These are phyloP conservation scores for Muntiacus reevesi DNA, from an alignment of 2,113 vertebrate species.

Conservation along the genomic window DNA sequence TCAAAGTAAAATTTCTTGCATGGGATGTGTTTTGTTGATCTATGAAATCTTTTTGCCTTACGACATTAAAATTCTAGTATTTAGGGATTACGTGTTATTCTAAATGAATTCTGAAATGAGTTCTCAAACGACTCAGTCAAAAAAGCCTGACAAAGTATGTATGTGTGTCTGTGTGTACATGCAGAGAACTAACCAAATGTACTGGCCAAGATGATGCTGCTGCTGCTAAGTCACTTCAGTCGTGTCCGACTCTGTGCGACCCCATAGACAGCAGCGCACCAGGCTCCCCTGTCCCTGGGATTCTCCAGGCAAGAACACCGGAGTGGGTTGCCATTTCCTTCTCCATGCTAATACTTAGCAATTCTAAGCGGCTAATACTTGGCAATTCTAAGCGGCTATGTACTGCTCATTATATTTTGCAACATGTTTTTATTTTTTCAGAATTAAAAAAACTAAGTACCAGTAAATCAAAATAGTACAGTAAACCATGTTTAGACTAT, in stretches of 20 bases:
- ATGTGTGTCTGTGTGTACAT: rapidly evolving
- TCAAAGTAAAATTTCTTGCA: not conserved
- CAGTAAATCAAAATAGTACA: not conserved
- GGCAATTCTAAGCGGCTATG: not conserved
- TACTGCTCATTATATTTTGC: not conserved
- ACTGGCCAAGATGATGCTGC: not conserved
- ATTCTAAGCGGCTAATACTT: not conserved
- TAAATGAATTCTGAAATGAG: not conserved
- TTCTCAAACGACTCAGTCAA: not conserved
- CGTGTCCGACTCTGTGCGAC: no score
- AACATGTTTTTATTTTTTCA: not conserved
- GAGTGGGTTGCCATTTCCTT: no score
- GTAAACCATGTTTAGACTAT: not conserved
- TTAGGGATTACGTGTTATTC: not conserved
- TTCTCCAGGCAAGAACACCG: no score
- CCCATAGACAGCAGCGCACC: no score
- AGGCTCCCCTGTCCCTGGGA: no score
- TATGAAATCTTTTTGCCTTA: conserved; percentile 1
- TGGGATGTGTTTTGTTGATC: not conserved
- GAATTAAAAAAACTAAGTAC: not conserved
- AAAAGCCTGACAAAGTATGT: not conserved
- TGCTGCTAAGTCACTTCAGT: no score
- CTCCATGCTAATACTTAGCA: not conserved
- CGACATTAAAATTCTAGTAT: not conserved
- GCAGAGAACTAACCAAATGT: not conserved